Conservation (phyloP, 2,113 vertebrate genomes). For the Lophochroa leadbeateri region DNA sequence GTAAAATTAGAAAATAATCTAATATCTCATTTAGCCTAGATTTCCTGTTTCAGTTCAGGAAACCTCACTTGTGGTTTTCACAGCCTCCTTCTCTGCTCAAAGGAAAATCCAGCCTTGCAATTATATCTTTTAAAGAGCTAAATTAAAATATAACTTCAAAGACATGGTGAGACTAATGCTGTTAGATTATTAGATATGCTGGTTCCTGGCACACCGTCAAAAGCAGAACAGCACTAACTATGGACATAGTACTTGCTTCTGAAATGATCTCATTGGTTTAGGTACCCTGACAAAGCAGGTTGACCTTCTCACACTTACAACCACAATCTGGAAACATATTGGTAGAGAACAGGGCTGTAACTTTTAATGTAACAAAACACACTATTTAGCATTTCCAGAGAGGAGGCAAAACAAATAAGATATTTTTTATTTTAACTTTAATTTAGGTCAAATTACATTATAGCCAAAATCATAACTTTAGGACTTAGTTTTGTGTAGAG, state of each 20-base stretch:
- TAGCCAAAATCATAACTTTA: not conserved
- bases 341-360: not conserved
- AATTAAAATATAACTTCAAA: not conserved
- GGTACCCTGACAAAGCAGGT: not conserved
- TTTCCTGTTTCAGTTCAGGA: not conserved
- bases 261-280: not conserved
- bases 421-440: not conserved
- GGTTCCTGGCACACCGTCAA: rapidly evolving
- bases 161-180: not conserved
- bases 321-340: not conserved
- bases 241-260: not conserved
- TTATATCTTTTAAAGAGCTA: not conserved
- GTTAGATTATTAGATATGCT: not conserved
- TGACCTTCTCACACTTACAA: not conserved
- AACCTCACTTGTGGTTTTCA: not conserved
- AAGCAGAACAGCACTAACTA: not conserved
- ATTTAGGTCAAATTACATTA: not conserved
- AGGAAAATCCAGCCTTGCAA: not conserved
- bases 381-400: not conserved
- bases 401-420: not conserved
- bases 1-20: not conserved
- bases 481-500: not conserved
- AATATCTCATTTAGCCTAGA: not conserved
- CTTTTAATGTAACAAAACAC: not conserved
- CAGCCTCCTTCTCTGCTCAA: not conserved